Evolutionary conservation across 2,888 invertebrate genomes (phyloP).

Genomic region (Gymnoscelis rufifasciata): DNA sequence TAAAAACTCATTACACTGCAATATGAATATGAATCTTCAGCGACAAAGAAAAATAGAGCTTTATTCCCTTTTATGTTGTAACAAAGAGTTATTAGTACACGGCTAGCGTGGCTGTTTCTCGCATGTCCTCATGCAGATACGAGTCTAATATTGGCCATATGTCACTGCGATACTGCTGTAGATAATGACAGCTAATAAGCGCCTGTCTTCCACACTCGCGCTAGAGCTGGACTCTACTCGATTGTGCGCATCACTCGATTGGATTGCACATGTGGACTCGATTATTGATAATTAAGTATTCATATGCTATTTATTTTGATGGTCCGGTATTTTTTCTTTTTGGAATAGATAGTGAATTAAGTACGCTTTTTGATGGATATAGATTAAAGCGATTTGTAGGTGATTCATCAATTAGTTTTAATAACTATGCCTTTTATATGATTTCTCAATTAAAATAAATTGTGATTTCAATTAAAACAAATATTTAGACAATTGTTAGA

Average conservation of each 20-base stretch:
- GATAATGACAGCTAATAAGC: slow-evolving; percentile 76
- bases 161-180: slow-evolving; percentile 70
- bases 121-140: slow-evolving; percentile 59
- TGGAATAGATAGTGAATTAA: too few species aligned
- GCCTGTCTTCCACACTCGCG: slow-evolving; percentile 68
- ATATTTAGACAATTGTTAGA: too few species aligned
- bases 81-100: slow-evolving; percentile 61
- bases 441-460: too few species aligned
- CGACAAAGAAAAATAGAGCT: slow-evolving; percentile 33
- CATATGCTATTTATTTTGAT: too few species aligned
- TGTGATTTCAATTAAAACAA: too few species aligned
- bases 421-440: too few species aligned
- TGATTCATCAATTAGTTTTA: too few species aligned
- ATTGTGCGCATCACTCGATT: slow-evolving; percentile 15
- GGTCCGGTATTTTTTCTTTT: too few species aligned
- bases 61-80: slow-evolving; percentile 18
- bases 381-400: too few species aligned
- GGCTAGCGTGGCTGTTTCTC: slow-evolving; percentile 55
- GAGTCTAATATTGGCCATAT: slow-evolving; percentile 72
- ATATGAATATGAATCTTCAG: slow-evolving; percentile 18
- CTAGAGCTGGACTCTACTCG: slow-evolving; percentile 44
- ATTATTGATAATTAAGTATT: too few species aligned
- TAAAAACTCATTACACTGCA: slow-evolving; percentile 18
- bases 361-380: too few species aligned
- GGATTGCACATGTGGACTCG: too few species aligned